These are phyloP conservation scores for Scaptodrosophila latifasciaeformis DNA, from an alignment of 2,888 invertebrate genomes.

Conservation along the genomic window DNA sequence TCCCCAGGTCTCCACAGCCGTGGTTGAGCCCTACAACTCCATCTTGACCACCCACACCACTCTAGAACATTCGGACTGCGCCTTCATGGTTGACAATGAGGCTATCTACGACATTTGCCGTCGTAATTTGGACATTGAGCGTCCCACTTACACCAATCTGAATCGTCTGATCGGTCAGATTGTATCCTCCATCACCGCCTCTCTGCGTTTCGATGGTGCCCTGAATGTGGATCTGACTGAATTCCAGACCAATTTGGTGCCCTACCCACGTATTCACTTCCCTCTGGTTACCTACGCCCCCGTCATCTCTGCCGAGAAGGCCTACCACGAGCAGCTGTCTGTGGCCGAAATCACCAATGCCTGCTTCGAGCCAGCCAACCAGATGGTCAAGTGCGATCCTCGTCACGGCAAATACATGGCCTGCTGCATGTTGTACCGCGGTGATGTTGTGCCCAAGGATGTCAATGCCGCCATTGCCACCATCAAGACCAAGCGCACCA, in stretches of 20 bases:
- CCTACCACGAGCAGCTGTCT: conserved; percentile 92
- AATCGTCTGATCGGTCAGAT: conserved; percentile 92
- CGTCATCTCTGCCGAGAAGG: conserved; percentile 94
- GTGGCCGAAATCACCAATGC: conserved; percentile 95
- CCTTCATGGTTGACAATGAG: conserved; percentile 95
- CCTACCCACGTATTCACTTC: conserved; percentile 96
- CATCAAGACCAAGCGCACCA: conserved; percentile 94
- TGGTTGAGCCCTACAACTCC: conserved; percentile 93
- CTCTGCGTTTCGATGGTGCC: conserved; percentile 92
- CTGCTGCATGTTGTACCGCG: conserved; percentile 94
- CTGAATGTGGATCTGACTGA: conserved; percentile 95
- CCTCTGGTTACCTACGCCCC: conserved; percentile 94
- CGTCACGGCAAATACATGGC: conserved; percentile 95
- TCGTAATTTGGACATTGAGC: conserved; percentile 88
- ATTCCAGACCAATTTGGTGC: conserved; percentile 95
- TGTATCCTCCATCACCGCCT: conserved; percentile 94
- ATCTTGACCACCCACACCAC: conserved; percentile 95
- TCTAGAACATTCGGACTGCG: conserved; percentile 89
- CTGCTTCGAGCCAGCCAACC: conserved; percentile 96
- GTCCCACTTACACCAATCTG: conserved; percentile 90
- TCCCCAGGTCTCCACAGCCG: conserved; percentile 90
- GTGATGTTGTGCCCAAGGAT: conserved; percentile 95
- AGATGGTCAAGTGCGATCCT: conserved; percentile 95
- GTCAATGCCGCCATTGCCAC: conserved; percentile 94
- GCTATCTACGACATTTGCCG: conserved; percentile 93